A percentile compares a stretch with the other conserved stretches of the same genome.
phyloP scores from a whole-genome alignment of 2,113 vertebrate genomes.

The Ptychochromis oligacanthus region DNA sequence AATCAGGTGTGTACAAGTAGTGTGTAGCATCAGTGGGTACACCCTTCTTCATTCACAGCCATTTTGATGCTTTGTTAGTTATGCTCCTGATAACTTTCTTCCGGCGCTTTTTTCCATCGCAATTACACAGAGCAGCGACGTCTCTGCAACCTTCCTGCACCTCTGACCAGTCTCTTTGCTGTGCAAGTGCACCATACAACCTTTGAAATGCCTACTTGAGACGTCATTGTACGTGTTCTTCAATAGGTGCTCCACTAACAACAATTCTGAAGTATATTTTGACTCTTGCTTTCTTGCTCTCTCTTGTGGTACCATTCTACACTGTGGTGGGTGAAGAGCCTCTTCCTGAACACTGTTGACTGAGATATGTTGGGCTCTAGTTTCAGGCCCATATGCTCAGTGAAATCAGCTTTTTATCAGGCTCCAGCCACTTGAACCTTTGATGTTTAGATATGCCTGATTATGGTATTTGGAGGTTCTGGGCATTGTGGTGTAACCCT shows the following conservation, averaged over 20 bases:
- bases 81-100: not conserved
- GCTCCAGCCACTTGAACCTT: not conserved
- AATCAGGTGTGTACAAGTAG: not conserved
- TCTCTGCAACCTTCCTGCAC: too few relatives aligned
- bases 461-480: not conserved
- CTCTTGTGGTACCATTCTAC: not conserved
- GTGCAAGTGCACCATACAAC: too few relatives aligned
- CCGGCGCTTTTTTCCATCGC: not conserved
- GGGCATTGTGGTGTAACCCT: not conserved
- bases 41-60: not conserved
- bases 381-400: not conserved
- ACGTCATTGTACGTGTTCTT: not conserved
- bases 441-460: not conserved
- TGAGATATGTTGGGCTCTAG: not conserved
- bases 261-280: not conserved
- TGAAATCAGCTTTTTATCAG: not conserved
- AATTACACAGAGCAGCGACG: not conserved
- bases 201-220: not conserved
- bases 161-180: too few relatives aligned
- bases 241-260: not conserved
- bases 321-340: not conserved
- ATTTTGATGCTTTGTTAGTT: not conserved
- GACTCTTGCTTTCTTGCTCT: not conserved
- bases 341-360: not conserved
- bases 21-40: too few relatives aligned